These are phyloP conservation scores for Trissonchulus sp. DNA, from an alignment of 2,888 invertebrate genomes.

Conservation along the genomic window DNA sequence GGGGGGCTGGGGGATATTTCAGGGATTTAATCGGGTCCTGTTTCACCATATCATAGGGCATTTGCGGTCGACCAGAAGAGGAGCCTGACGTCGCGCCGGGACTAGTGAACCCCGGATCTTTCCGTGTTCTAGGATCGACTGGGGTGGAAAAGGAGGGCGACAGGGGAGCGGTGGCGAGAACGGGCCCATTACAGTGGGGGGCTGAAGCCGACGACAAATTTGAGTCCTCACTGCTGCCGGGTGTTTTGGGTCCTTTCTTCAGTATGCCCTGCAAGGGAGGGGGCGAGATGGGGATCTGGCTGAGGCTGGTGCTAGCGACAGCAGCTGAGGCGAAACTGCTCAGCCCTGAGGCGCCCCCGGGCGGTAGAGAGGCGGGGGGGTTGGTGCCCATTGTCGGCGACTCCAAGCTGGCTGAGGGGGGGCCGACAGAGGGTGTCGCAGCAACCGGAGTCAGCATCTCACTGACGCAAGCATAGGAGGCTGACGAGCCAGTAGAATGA, in stretches of 20 bases:
- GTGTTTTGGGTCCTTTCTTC: constrained; percentile 17
- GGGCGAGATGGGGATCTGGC: too few relatives aligned
- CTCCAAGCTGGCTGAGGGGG: too few relatives aligned
- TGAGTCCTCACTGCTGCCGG: not conserved
- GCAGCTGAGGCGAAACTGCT: too few relatives aligned
- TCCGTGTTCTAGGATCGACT: not conserved
- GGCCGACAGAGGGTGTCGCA: too few relatives aligned
- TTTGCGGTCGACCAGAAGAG: not conserved
- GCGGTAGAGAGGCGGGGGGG: not conserved
- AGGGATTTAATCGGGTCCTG: not conserved
- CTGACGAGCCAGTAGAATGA: too few relatives aligned
- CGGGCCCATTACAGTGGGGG: too few relatives aligned
- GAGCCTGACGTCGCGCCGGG: not conserved
- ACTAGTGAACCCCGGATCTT: not conserved
- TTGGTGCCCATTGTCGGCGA: not conserved
- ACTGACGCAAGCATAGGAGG: too few relatives aligned
- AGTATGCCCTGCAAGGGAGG: constrained; percentile 33
- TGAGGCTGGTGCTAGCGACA: too few relatives aligned
- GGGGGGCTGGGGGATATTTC: not conserved
- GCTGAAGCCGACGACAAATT: not conserved
- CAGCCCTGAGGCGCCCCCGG: not conserved
- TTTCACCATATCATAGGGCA: constrained; percentile 8
- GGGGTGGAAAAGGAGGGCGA: not conserved
- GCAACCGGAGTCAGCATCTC: too few relatives aligned
- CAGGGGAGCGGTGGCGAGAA: not conserved